Conservation (phyloP, 1,140 invertebrate genomes). For the Megathymus violae region DNA sequence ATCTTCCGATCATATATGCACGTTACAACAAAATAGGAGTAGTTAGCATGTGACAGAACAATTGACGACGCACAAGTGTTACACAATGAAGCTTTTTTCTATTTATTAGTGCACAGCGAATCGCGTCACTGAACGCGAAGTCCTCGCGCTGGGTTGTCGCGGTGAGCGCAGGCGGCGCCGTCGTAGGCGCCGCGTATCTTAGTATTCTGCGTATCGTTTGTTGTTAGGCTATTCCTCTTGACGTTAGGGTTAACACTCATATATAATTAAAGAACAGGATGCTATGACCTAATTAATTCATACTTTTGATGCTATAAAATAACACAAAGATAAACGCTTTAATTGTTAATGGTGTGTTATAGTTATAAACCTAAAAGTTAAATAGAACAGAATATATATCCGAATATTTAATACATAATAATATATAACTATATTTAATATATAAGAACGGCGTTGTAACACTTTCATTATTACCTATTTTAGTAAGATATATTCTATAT, state of each 20-base stretch:
- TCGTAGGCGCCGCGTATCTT: constrained; percentile 61
- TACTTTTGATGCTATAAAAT: too few species aligned
- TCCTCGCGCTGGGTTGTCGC: constrained; percentile 30
- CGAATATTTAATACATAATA: too few species aligned
- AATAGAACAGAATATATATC: too few species aligned
- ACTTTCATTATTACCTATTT: too few species aligned
- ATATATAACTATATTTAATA: too few species aligned
- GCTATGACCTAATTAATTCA: constrained; percentile 6
- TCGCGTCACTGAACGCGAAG: constrained; percentile 10
- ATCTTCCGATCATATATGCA: too few species aligned
- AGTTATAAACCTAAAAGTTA: too few species aligned
- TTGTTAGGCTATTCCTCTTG: constrained; percentile 54
- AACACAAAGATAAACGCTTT: too few species aligned
- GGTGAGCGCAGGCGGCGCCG: constrained; percentile 44
- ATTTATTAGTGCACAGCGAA: not conserved
- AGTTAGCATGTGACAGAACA: not conserved
- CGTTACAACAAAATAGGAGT: not conserved
- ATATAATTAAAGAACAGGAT: constrained; percentile 15
- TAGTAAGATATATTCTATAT: too few species aligned
- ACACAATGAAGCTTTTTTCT: not conserved
- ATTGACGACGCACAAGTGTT: too few species aligned
- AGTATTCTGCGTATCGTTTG: constrained; percentile 61
- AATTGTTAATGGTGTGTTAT: too few species aligned
- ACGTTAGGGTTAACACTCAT: constrained; percentile 42
- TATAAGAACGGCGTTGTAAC: too few species aligned